Base-by-base conservation (phyloP, 2,113 vertebrate species). In the Pluvialis apricaria region DNA sequence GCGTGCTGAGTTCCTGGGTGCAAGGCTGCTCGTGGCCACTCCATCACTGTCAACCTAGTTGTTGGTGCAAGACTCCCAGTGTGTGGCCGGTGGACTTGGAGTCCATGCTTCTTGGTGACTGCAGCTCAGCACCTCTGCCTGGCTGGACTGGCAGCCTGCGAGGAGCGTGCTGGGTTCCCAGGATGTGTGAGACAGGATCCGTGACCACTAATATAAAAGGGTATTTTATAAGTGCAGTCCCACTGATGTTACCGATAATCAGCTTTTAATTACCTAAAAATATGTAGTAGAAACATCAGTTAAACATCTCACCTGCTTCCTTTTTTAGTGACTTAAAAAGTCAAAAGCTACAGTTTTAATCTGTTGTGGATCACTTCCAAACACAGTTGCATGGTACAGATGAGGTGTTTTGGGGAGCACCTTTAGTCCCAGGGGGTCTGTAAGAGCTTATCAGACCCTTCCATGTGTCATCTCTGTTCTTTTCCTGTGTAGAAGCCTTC, bases 381-480 rank as follows among this genome's bases (percentile, higher is more conserved):
- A 65, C 31, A 40, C 45, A 77, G n/a, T 17, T 2, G 3, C 18
- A 21, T 61, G 32, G 45, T 57, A 18, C 24, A 40, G 65, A 40
- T 0, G 2, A 24, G 25, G 26, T 1, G 0, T 69, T 87, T 36
- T 4, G 5, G 38, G 25, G 6, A 68, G n/a, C 6, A 1, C 29
- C 31, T 77, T 80, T 55, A 51, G 55, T 44, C 42, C 26, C 60
- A 52, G 38, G 11, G 32, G 32, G 54, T 76, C 42, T 3, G 0
- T 13, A 17, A 47, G 28, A 86, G 36, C 32, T 81, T 78, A 71
- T 60, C 47, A 34, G 38, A 28, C 26, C 18, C 24, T 65, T 47
- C 29, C 4, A 2, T 42, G 34, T 34, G 11, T 52, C 73, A 36
- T 40, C 40, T 84, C 60, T 77, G 8, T 51, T 83, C 49, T 92